Evolutionary conservation across 2,113 vertebrate species (phyloP), one percentile per base, ranked within the genome.

Genomic region (Clupea harengus): DNA sequence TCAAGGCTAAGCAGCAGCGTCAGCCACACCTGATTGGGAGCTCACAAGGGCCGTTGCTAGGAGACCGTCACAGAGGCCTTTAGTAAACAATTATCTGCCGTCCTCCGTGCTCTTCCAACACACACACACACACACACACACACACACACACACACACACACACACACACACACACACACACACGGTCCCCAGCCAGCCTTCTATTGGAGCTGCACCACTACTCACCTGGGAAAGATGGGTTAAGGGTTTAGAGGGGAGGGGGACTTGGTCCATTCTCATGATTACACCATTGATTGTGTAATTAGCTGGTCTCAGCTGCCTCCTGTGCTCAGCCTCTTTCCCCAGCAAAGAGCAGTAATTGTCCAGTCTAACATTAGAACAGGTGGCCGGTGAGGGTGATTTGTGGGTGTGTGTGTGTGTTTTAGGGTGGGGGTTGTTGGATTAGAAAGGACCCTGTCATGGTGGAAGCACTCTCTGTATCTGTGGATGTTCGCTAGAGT

Each of bases 21-120:
- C 93, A 88, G 93, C 92, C 92, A 94, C 94, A 94, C 94, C 94
- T 95, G 94, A 96, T 96, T 94, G 84, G 91, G 89, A 91, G 94
- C 93, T 93, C 93, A 94, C 92, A 88, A 72, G 92, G 87, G 91
- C 86, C 89, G 96, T 97, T 97, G 96, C 97, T 96, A 96, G 96
- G 97, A 93, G 94, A 97, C 93, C 83, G 88, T 90, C 90, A 92
- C 94, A 95, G 94, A 94, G 94, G 93, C 95, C 93, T 95, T 92
- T 94, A 95, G 95, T 97, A 96, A 96, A 95, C 95, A 95, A 96
- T 97, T 95, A 95, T 92, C 89, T 93, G 89, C 86, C 92, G 87
- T 90, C 89, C 92, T 93, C 87, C 84, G 49, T 84, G 54, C 82
- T 85, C 82, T 86, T 54, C 11, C 60, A n/a, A 57, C 54, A 57